Evolutionary conservation across 64 coral and sea anemone genomes (phyloP), one percentile per base, ranked within the genome.

Genomic region (Exaiptasia diaphana): DNA sequence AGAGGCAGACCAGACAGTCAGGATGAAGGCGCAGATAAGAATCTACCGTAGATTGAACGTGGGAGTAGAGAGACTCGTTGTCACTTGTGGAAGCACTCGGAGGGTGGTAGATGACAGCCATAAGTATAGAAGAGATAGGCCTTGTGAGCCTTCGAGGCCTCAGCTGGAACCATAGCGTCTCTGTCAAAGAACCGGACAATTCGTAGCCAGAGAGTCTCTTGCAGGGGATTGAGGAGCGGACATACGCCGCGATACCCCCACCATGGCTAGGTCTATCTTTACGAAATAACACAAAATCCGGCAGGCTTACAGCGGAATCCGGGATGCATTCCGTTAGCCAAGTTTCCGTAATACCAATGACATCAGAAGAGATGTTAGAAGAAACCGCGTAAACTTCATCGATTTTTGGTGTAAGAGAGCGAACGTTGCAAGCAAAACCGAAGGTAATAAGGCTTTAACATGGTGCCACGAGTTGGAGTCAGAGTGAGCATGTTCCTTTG

Each of bases 21-120:
- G 81, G 67, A 55, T 85, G 68, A 59, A 39, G 18, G 21, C 64
- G 56, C 29, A 85, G 48, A 44, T 41, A 75, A 28, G 32, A 62
- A 45, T 86, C 82, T 31, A 86, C 82, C 45, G 25, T 62, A 34
- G 28, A 35, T 55, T 86, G 82, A 36, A 86, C 29, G 68, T 86
- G 82, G 0, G 20, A 29, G 46, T 86, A 86, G 32, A 86, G 67
- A 36, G 8, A 18, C 26, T 85, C 60, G 32, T 85, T 85, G 13
- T 85, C 81, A 22, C 37, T 68, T 11, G 68, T 38, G 18, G 50
- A 22, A 18, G 81, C 50, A 32, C 28, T 13, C 72, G 81, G 50
- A 18, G 65, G 68, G 45, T 74, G 68, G 52, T 71, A 85, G 34
- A 73, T 74, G 74, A 82, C 59, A 26, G 30, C 79, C 27, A 82